A percentile compares a stretch with the other conserved stretches of the same genome.
Conservation (phyloP, 2,888 invertebrate species). For the Rhingia campestris region DNA sequence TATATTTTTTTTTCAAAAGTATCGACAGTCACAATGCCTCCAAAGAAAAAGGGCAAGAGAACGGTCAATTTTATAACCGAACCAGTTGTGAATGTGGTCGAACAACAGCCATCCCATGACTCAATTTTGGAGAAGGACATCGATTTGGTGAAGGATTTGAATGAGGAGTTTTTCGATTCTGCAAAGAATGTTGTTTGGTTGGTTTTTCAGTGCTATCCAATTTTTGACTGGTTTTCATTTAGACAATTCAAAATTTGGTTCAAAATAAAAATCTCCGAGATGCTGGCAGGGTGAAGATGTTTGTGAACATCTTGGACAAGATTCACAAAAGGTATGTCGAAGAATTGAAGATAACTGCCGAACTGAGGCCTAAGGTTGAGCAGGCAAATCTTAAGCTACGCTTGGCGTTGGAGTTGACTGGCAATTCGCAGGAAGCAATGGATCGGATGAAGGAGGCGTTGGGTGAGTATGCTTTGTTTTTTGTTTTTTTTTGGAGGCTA, state of each 20-base stretch:
- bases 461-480: slow-evolving; percentile 62
- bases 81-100: slow-evolving; percentile 56
- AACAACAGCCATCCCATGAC: slow-evolving; percentile 72
- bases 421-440: slow-evolving; percentile 77
- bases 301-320: slow-evolving; percentile 77
- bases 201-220: background rate
- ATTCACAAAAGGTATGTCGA: slow-evolving; percentile 77
- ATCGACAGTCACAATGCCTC: slow-evolving; percentile 67
- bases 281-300: slow-evolving; percentile 78
- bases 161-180: slow-evolving; percentile 78
- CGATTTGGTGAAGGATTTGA: slow-evolving; percentile 77
- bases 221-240: slow-evolving; percentile 13
- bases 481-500: background rate
- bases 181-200: slow-evolving; percentile 66
- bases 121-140: slow-evolving; percentile 76
- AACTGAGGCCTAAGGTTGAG: slow-evolving; percentile 74
- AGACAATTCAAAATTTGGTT: slow-evolving; percentile 77
- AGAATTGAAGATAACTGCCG: slow-evolving; percentile 72
- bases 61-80: slow-evolving; percentile 52
- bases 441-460: slow-evolving; percentile 76
- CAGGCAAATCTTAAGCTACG: slow-evolving; percentile 78
- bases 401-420: slow-evolving; percentile 78
- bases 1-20: slow-evolving; percentile 28
- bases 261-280: slow-evolving; percentile 75
- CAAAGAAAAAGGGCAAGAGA: slow-evolving; percentile 39